A percentile compares a stretch with the other conserved stretches of the same genome.
Conservation (phyloP, 2,888 invertebrate genomes). For the Formica aserva region DNA sequence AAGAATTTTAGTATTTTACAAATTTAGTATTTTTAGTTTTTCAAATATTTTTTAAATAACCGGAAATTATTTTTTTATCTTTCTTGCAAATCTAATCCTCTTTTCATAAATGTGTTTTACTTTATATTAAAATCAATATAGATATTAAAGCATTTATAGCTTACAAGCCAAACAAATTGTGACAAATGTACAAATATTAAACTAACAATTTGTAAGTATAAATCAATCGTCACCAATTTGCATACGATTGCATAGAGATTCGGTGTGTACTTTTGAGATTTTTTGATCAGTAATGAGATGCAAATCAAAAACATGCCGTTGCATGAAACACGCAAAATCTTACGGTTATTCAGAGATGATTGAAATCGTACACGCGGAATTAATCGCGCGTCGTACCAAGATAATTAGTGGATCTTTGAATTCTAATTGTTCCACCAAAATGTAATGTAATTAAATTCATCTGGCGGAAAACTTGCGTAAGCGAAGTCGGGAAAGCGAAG, state of each 20-base stretch:
- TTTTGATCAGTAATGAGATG: not conserved
- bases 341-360: slow-evolving; percentile 18
- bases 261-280: not conserved
- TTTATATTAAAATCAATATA: not conserved
- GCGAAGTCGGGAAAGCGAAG: slow-evolving; percentile 2
- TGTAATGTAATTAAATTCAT: slow-evolving; percentile 45
- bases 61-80: slow-evolving; percentile 7
- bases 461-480: slow-evolving; percentile 24
- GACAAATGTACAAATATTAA: not conserved
- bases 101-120: not conserved
- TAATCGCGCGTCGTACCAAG: slow-evolving; percentile 8
- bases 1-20: not conserved
- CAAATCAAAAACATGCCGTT: slow-evolving; percentile 12
- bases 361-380: not conserved
- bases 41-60: not conserved
- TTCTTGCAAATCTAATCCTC: not conserved
- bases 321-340: not conserved
- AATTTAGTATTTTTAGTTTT: not conserved
- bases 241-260: not conserved
- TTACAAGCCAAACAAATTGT: not conserved
- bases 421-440: slow-evolving; percentile 44
- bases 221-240: slow-evolving; percentile 25
- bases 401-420: slow-evolving; percentile 38
- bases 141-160: not conserved
- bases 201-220: not conserved